These are phyloP conservation scores for Ochotona curzoniae DNA, from an alignment of 2,113 vertebrate species.

Conservation along the genomic window DNA sequence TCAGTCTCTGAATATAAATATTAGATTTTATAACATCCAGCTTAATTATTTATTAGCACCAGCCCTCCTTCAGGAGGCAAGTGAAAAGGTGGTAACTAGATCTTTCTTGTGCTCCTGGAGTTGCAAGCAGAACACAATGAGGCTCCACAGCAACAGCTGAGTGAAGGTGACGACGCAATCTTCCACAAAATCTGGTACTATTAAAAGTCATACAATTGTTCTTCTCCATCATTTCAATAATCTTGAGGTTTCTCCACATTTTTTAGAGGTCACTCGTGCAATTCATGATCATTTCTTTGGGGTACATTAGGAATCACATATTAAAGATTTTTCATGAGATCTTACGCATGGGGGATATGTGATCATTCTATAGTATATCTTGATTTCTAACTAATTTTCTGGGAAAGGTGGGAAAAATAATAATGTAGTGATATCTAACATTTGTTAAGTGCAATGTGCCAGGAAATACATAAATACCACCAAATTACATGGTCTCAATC, in stretches of 20 bases:
- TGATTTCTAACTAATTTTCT: not conserved
- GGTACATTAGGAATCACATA: not conserved
- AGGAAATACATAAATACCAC: not conserved
- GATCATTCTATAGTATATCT: not conserved
- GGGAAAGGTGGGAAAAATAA: not conserved
- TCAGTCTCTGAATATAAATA: not conserved
- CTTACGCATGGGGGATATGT: not conserved
- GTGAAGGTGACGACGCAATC: not conserved
- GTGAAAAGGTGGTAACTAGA: not conserved
- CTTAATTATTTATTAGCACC: not conserved
- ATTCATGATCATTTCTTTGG: not conserved
- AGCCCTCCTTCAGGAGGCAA: not conserved
- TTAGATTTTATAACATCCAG: not conserved
- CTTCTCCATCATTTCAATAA: slow-evolving; percentile 1
- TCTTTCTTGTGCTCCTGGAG: not conserved
- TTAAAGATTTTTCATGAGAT: not conserved
- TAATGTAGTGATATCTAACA: not conserved
- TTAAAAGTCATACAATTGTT: not conserved
- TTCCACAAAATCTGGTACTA: not conserved
- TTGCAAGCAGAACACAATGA: not conserved
- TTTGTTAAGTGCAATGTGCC: not conserved
- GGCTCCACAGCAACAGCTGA: not conserved
- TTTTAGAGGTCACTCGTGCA: not conserved
- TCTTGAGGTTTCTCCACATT: not conserved
- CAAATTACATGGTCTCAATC: not conserved